Conservation (phyloP, 2,888 invertebrate species). For the Agriotes lineatus region DNA sequence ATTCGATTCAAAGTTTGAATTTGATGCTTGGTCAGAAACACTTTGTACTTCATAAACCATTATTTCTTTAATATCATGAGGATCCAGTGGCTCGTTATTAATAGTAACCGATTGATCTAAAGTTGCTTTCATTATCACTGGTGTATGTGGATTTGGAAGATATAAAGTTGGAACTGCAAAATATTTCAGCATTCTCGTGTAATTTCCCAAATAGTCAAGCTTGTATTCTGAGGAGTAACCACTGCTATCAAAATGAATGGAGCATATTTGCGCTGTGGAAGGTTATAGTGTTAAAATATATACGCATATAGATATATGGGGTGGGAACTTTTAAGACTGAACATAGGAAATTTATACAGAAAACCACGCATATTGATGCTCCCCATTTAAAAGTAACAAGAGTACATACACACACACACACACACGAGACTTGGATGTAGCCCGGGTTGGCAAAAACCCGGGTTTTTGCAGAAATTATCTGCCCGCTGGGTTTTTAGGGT, state of each 20-base stretch:
- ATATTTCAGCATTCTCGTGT: conserved; percentile 49
- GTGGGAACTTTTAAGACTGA: too few relatives aligned
- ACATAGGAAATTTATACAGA: too few relatives aligned
- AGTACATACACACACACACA: too few relatives aligned
- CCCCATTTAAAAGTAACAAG: too few relatives aligned
- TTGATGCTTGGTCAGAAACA: background rate
- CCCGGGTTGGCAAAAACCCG: too few relatives aligned
- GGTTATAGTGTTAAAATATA: too few relatives aligned
- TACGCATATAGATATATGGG: too few relatives aligned
- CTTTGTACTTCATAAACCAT: conserved; percentile 29
- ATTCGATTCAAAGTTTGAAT: conserved; percentile 7
- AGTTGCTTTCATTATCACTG: conserved; percentile 25
- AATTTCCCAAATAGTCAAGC: conserved; percentile 48
- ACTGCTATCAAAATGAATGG: conserved; percentile 51
- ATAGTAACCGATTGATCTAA: conserved; percentile 13
- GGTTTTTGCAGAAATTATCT: too few relatives aligned
- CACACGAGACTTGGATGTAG: too few relatives aligned
- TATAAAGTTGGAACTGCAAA: conserved; percentile 53
- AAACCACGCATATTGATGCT: too few relatives aligned
- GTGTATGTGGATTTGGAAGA: conserved; percentile 43
- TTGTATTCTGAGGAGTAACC: conserved; percentile 49
- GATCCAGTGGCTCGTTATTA: conserved; percentile 1
- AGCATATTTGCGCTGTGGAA: conserved; percentile 53
- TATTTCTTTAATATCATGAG: conserved; percentile 30
- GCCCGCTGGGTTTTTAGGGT: too few relatives aligned